These are phyloP conservation scores for Corythornis madagascariensis DNA, from an alignment of 2,113 vertebrate species.

Conservation along the genomic window DNA sequence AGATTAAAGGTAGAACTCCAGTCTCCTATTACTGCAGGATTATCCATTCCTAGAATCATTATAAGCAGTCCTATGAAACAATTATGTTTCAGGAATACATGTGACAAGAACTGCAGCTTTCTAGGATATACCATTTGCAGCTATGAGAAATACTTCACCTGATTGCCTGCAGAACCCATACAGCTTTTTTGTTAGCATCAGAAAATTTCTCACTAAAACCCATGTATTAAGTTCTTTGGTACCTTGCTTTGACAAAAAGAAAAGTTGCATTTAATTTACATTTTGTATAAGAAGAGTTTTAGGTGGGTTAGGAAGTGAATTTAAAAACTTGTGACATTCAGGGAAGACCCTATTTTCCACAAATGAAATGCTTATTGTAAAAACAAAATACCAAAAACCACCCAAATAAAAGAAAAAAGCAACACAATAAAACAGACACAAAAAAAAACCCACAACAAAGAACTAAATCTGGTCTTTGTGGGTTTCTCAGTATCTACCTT, in stretches of 20 bases:
- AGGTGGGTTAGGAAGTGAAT: neutral
- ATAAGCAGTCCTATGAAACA: neutral
- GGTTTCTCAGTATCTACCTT: neutral
- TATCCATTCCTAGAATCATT: neutral
- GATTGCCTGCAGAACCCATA: neutral
- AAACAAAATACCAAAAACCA: neutral
- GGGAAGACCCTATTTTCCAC: neutral
- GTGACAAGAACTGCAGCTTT: neutral
- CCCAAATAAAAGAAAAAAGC: neutral
- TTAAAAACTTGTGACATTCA: neutral
- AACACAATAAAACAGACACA: neutral
- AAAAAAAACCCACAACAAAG: too few relatives aligned
- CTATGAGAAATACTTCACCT: neutral
- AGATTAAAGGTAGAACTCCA: neutral
- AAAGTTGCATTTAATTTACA: neutral
- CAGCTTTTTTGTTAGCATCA: neutral
- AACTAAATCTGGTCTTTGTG: neutral
- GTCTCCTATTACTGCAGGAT: neutral
- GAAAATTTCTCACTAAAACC: neutral
- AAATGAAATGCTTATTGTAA: neutral
- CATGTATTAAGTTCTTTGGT: neutral
- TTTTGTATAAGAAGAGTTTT: neutral
- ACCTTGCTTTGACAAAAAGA: neutral
- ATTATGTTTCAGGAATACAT: neutral
- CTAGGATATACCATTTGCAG: neutral